Base-by-base conservation (phyloP, 2,888 invertebrate genomes). In the Vesta saturnalis region DNA sequence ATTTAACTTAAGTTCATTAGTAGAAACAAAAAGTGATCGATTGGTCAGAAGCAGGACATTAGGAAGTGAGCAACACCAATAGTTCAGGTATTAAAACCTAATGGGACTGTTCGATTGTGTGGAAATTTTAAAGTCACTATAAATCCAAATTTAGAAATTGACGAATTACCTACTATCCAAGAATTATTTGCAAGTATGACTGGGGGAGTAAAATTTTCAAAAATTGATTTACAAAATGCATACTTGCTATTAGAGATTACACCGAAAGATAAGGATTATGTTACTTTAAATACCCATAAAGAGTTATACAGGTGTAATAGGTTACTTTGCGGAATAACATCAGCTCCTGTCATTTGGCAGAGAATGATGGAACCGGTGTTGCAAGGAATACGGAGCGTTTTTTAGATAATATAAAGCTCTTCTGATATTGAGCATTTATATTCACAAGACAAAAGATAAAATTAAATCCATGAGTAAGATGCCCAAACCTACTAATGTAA, bases 51-150 rank as follows among this genome's bases (percentile, higher is more conserved):
- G n/a, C n/a, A n/a, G n/a, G n/a, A n/a, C n/a, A n/a, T n/a, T n/a
- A n/a, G n/a, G n/a, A n/a, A n/a, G n/a, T n/a, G n/a, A n/a, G n/a
- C n/a, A 14, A 77, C 77, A 12, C 80, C 81, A 0, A 72, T 82
- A 1, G 80, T 81, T 2, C 78, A 79, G 0, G 74, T 82, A 0
- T 63, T 77, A 1, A 81, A 82, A 68, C 69, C 61, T 4, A 74
- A 80, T 69, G 79, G 78, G 0, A 49, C 62, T 47, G 70, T 81
- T 3, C 55, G 81, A 15, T 70, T 82, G 8, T 82, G 81, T 56
- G 81, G 79, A 0, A 79, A 82, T 70, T 79, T 71, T 60, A 77
- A 77, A 56, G 55, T 80, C 0, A 80, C 79, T 0, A 6, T 79
- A 12, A 80, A 81, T 64, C 74, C 72, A 10, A 12, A 60, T 43